phyloP scores from a whole-genome alignment of 2,797 vertebrate genomes.

The Yasuhikotakia modesta region DNA sequence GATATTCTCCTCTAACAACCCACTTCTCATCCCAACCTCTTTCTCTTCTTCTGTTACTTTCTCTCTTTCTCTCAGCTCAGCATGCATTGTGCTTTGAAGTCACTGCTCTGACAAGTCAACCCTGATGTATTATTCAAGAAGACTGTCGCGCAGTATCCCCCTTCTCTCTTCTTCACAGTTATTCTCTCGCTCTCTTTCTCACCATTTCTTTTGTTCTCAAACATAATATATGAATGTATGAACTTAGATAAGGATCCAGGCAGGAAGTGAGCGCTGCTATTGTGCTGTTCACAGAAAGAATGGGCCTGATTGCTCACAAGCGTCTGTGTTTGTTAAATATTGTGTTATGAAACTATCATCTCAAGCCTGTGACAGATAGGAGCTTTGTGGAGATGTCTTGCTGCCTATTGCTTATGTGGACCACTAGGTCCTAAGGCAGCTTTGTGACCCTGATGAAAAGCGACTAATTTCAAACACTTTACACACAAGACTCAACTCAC shows the following conservation, averaged over 20 bases:
- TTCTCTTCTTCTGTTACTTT: slow-evolving; percentile 50
- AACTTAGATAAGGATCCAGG: slow-evolving; percentile 40
- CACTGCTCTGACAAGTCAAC: slow-evolving; percentile 66
- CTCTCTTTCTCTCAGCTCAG: slow-evolving; percentile 63
- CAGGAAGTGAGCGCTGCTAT: slow-evolving; percentile 27
- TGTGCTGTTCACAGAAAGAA: slow-evolving; percentile 32
- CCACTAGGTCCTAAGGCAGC: too few species aligned
- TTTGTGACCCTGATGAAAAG: background rate
- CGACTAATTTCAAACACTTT: background rate
- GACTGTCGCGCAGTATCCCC: slow-evolving; percentile 64
- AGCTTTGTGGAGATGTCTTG: background rate
- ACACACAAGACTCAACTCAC: background rate
- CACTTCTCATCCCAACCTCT: slow-evolving; percentile 36
- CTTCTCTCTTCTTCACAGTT: slow-evolving; percentile 48
- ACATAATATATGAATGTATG: slow-evolving; percentile 53
- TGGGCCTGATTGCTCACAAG: slow-evolving; percentile 22
- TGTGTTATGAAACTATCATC: slow-evolving; percentile 27
- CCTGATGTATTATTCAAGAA: slow-evolving; percentile 83
- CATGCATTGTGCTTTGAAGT: slow-evolving; percentile 72
- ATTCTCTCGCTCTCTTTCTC: slow-evolving; percentile 47
- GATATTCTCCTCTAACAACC: slow-evolving; percentile 48
- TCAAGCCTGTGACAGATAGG: slow-evolving; percentile 17
- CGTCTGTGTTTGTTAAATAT: slow-evolving; percentile 29
- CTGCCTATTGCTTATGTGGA: background rate
- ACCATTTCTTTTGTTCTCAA: slow-evolving; percentile 46